Evolutionary conservation across 2,888 invertebrate species (phyloP).

Genomic region (Drosophila rellima): DNA sequence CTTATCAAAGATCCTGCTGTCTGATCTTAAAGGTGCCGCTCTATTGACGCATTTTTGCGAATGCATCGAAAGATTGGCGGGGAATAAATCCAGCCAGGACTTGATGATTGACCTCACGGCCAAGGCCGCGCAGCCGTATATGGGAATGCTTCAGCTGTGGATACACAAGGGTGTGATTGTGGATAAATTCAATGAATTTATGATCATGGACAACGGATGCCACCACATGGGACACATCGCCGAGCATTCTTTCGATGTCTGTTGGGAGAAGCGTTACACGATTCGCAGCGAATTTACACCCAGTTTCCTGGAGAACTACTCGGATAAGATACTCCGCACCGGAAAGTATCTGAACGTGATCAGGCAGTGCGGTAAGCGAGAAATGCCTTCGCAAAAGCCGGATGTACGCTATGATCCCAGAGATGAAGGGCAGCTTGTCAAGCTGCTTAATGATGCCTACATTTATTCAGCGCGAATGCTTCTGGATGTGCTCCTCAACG

Average conservation of each 20-base stretch:
- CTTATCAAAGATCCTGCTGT: conserved; percentile 92
- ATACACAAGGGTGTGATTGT: conserved; percentile 96
- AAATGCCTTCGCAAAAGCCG: conserved; percentile 87
- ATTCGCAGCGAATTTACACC: conserved; percentile 94
- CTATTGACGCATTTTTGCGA: conserved; percentile 95
- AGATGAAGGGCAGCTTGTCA: conserved; percentile 88
- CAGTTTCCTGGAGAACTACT: conserved; percentile 93
- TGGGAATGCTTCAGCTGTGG: conserved; percentile 96
- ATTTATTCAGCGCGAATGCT: conserved; percentile 95
- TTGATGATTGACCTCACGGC: conserved; percentile 93
- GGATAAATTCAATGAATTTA: conserved; percentile 96
- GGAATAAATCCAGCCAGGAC: conserved; percentile 91
- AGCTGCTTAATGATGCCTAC: conserved; percentile 95
- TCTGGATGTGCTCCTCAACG: conserved; percentile 94
- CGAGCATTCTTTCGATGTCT: conserved; percentile 86
- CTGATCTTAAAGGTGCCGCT: conserved; percentile 88
- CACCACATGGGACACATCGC: conserved; percentile 86
- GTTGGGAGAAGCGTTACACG: conserved; percentile 98
- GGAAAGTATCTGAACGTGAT: conserved; percentile 99
- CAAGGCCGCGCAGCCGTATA: conserved; percentile 95
- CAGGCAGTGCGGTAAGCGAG: conserved; percentile 93
- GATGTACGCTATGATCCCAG: conserved; percentile 87
- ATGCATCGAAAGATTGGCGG: conserved; percentile 90
- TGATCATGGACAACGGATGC: conserved; percentile 95
- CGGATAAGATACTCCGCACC: conserved; percentile 95